These are phyloP conservation scores for Dryadula phaetusa DNA, from an alignment of 2,888 invertebrate species.

Conservation along the genomic window DNA sequence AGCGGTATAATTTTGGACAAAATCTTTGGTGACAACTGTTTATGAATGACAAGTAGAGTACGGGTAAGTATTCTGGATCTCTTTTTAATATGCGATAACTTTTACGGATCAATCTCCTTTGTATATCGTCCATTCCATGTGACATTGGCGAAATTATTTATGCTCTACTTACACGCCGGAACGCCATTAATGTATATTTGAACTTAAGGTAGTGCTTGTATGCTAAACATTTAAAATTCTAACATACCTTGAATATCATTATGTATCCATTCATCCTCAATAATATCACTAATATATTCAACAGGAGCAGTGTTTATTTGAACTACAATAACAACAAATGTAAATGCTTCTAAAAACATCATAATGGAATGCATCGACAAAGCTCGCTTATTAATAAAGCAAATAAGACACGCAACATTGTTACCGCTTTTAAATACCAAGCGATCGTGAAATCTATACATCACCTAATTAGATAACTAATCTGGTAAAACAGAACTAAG, in stretches of 20 bases:
- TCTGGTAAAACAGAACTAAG: slow-evolving; percentile 44
- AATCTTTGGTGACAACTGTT: too few species aligned
- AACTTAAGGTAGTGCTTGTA: too few species aligned
- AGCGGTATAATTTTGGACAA: too few species aligned
- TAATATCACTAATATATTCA: background rate
- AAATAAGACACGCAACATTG: slow-evolving; percentile 42
- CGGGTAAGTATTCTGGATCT: too few species aligned
- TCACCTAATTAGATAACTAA: slow-evolving; percentile 73
- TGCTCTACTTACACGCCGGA: too few species aligned
- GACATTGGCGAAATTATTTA: too few species aligned
- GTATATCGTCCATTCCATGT: too few species aligned
- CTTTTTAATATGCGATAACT: too few species aligned
- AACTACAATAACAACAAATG: slow-evolving; percentile 10
- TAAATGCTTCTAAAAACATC: background rate
- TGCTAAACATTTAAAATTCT: background rate
- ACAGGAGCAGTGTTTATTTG: slow-evolving; percentile 42
- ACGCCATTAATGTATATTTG: too few species aligned
- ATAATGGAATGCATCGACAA: slow-evolving; percentile 4
- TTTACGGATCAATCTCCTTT: too few species aligned
- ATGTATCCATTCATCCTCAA: background rate
- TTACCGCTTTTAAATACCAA: slow-evolving; percentile 48
- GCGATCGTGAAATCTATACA: slow-evolving; percentile 55
- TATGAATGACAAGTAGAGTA: too few species aligned
- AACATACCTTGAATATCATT: slow-evolving; percentile 1
- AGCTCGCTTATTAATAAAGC: slow-evolving; percentile 49